Conservation (phyloP, 2,888 invertebrate species). For the Polydesmus complanatus region DNA sequence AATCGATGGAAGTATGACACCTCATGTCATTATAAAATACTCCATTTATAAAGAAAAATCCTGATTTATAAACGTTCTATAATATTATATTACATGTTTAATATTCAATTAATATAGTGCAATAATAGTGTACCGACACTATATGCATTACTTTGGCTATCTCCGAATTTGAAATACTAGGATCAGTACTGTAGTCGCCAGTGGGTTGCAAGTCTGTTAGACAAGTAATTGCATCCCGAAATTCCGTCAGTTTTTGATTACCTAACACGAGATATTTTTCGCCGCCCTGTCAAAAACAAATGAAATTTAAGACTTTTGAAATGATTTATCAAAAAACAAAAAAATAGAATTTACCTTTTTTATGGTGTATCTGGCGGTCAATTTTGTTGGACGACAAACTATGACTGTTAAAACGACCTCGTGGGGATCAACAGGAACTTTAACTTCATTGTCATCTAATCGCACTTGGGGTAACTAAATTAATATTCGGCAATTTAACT, state of each 20-base stretch:
- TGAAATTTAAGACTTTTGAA: background rate
- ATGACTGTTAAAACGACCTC: background rate
- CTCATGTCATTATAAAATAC: constrained; percentile 64
- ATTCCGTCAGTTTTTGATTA: constrained; percentile 48
- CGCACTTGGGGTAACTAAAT: background rate
- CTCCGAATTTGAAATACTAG: constrained; percentile 22
- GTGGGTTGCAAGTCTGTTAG: constrained; percentile 44
- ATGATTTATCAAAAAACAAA: background rate
- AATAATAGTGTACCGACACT: background rate
- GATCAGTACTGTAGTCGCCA: constrained; percentile 34
- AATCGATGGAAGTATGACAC: constrained; percentile 44
- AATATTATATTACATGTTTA: constrained; percentile 20
- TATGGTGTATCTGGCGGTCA: background rate
- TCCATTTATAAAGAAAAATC: constrained; percentile 61
- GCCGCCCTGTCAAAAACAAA: constrained; percentile 12
- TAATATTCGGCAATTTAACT: background rate
- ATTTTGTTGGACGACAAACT: background rate
- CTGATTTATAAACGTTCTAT: constrained; percentile 51
- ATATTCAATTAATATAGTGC: background rate
- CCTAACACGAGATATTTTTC: constrained; percentile 44
- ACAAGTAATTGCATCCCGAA: constrained; percentile 63
- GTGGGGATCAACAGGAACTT: background rate
- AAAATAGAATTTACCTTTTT: background rate
- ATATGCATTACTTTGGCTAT: constrained; percentile 26
- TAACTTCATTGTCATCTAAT: background rate